These are phyloP conservation scores for Pica pica DNA, from an alignment of 2,113 vertebrate genomes.

Conservation along the genomic window DNA sequence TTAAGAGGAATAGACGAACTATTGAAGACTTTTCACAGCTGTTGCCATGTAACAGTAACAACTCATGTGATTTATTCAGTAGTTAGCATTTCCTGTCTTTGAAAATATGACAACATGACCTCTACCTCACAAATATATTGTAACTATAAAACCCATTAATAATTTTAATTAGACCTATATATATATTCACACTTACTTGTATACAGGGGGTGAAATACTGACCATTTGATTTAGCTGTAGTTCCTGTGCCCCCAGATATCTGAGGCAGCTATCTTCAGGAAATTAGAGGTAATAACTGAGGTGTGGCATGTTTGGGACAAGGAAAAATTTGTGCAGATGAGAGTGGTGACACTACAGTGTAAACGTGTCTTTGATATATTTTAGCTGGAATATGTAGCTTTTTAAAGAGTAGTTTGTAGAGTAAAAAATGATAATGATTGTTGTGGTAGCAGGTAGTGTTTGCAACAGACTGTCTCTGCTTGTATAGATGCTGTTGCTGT, in stretches of 20 bases:
- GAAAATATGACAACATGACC: background rate
- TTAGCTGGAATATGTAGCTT: background rate
- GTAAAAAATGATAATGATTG: background rate
- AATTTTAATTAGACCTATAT: background rate
- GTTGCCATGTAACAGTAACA: background rate
- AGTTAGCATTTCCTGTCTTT: background rate
- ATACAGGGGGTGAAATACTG: background rate
- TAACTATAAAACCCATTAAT: background rate
- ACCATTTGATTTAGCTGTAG: background rate
- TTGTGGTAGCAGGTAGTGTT: background rate
- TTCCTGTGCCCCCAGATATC: background rate
- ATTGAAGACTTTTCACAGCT: background rate
- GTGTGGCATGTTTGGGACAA: background rate
- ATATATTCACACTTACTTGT: background rate
- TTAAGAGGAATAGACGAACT: background rate
- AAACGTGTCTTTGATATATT: background rate
- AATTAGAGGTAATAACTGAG: background rate
- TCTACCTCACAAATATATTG: background rate
- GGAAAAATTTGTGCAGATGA: background rate
- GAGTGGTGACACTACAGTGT: background rate
- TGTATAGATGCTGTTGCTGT: background rate
- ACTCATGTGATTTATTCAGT: background rate
- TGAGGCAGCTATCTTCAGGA: background rate
- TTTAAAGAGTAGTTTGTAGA: background rate
- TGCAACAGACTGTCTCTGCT: background rate